Evolutionary conservation across 2,797 vertebrate species (phyloP), one percentile per base, ranked within the genome.

Genomic region (Lerista edwardsae): DNA sequence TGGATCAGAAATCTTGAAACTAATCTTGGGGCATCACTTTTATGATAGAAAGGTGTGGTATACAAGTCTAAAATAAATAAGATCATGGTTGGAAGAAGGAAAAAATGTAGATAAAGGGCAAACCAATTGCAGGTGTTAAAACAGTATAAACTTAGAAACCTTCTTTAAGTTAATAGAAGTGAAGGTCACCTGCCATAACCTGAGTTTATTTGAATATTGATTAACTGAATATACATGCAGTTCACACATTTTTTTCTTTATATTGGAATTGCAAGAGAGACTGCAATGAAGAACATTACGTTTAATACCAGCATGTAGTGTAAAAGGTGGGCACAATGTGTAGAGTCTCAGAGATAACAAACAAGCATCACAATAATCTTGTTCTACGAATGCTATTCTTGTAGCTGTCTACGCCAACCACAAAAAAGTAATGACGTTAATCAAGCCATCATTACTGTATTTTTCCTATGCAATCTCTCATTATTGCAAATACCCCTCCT

Each of bases 91-190:
- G 84, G 86, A 84, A 87, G 84, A 89, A 83, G 84, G 86, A 91
- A 93, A 86, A 91, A 91, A 91, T 86, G 89, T 82, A 87, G 61
- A 75, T 91, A 82, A 89, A 84, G 91, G 27, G 91, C 80, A 86
- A 89, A 82, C 84, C 90, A 92, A 92, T 91, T 89, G 90, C 88
- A 67, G 79, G 89, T 93, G n/a, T 84, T 91, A 91, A 59, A n/a
- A 90, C 88, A 92, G 88, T 91, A 82, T 47, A 47, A 47, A 47
- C 47, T 86, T 91, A 87, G 93, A 62, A 93, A 80, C 88, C 84
- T 82, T 68, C 87, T 88, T 86, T 92, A 93, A 93, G 91, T 92
- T 86, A 92, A 90, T 86, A 92, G 90, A 88, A 87, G 81, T 90
- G 86, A 91, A 84, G 75, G 86, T 86, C 86, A 89, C 86, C 88